Evolutionary conservation across 2,888 invertebrate species (phyloP), one percentile per base, ranked within the genome.

Genomic region (Oscheius onirici): DNA sequence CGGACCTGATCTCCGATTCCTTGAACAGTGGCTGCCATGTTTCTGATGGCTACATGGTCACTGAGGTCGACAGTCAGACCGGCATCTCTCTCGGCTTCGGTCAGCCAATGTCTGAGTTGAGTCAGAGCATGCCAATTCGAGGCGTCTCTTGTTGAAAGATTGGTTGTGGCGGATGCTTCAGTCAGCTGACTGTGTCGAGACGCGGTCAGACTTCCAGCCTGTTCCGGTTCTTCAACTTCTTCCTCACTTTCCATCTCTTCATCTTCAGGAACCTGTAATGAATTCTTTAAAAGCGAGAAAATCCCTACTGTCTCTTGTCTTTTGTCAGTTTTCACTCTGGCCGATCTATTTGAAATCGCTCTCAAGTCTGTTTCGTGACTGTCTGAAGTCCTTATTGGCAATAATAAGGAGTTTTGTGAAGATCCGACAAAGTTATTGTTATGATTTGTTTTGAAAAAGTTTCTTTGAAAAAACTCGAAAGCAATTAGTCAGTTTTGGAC

Each of bases 1-100:
- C 71, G 67, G 34, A 75, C 51, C 24, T 73, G 73, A 17, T 72
- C 72, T 2, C 22, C 57, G 1, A 69, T 20, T 22, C 63, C 51
- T 63, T 80, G 76, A 52, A 82, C 74, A 52, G 49, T 73, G 17
- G 71, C 68, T 26, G 77, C 73, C 43, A 75, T 58, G 24, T 82
- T 76, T 52, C 81, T 74, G 11, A 83, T 78, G 6, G 74, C 75
- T 43, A 80, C 75, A 68, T 73, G 76, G 54, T 85, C 80, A 17
- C 83, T 73, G 51, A 86, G 54, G 70, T 86, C 84, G n/a, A 86
- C 86, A 24, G 84, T 83, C 11, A 75, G 46, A 28, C 80, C 73
- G 1, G 84, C 83, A 65, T 87, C 87, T 17, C 87, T 44, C 60
- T 87, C 83, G 15, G 82, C 76, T 58, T 88, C 88, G 22, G 76